Conservation (phyloP, 2,797 vertebrate species). For the Sylvia borin region DNA sequence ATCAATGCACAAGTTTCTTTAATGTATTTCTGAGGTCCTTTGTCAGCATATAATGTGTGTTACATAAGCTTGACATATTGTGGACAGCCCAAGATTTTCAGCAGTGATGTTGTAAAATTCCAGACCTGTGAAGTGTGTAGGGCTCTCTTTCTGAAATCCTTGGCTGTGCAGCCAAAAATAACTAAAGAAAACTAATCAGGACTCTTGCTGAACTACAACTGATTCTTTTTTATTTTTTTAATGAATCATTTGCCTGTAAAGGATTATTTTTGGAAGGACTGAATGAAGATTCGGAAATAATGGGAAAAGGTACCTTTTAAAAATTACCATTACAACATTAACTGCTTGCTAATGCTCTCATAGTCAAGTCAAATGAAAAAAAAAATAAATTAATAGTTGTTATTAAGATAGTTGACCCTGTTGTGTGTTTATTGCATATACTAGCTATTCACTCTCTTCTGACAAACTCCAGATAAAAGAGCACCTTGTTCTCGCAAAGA, state of each 20-base stretch:
- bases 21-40: neutral
- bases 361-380: neutral
- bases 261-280: neutral
- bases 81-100: neutral
- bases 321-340: neutral
- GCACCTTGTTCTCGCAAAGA: neutral
- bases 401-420: too few species aligned
- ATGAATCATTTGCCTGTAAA: accelerated
- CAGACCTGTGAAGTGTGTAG: neutral
- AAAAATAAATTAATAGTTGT: neutral
- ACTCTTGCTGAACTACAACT: neutral
- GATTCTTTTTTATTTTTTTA: neutral
- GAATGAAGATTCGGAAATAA: neutral
- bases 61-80: neutral
- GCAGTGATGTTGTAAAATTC: neutral
- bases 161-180: neutral
- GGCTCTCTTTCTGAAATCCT: neutral
- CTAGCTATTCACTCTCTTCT: neutral
- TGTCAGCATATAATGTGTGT: neutral
- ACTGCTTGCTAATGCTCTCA: neutral
- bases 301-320: accelerated
- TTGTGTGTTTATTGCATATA: neutral
- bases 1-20: neutral
- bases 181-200: neutral
- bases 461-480: neutral